A percentile compares a stretch with the other conserved stretches of the same genome.
Evolutionary conservation across 2,888 invertebrate genomes (phyloP).

Genomic region (Stegana nigrithorax): DNA sequence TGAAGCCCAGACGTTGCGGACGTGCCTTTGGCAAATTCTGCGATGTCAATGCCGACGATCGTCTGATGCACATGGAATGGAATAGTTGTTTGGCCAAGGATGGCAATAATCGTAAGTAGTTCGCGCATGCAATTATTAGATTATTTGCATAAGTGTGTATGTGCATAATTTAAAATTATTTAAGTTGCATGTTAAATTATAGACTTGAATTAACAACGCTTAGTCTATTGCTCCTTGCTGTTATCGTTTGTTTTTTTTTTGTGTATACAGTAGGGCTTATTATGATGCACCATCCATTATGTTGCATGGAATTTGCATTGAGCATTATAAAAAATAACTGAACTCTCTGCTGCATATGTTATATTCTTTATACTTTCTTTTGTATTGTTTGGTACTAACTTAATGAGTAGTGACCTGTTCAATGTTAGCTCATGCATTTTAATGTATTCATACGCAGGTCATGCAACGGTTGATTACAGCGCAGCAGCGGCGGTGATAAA

Average conservation of each 20-base stretch:
- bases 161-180: background rate
- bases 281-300: no score
- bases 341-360: no score
- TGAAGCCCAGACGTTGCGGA: constrained; percentile 90
- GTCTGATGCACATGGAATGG: constrained; percentile 87
- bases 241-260: background rate
- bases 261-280: background rate
- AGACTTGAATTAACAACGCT: background rate
- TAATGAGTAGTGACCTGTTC: background rate
- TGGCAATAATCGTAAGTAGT: constrained; percentile 82
- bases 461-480: constrained; percentile 46
- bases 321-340: no score
- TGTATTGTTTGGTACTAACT: background rate
- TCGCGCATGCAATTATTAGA: no score
- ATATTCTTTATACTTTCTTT: no score
- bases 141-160: no score
- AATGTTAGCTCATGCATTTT: no score
- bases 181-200: background rate
- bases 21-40: constrained; percentile 89
- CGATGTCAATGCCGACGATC: constrained; percentile 84
- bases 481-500: constrained; percentile 29
- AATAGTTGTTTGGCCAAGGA: constrained; percentile 84
- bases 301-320: no score
- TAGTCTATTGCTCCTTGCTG: background rate
- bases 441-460: constrained; percentile 43